Conservation (phyloP, 2,797 vertebrate genomes). For the Pipistrellus pygmaeus region DNA sequence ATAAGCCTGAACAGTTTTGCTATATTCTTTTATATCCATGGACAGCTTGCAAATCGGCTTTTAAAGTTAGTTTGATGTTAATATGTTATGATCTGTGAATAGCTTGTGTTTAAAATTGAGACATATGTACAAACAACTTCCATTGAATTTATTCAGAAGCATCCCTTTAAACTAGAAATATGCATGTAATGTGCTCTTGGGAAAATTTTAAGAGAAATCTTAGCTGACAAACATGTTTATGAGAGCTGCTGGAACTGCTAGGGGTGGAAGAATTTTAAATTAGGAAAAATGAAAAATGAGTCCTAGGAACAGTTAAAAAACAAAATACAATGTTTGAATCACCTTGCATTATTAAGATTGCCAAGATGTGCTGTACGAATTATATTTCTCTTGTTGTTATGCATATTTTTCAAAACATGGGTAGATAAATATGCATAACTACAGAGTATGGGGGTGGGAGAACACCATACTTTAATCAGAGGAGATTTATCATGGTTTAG, state of each 20-base stretch:
- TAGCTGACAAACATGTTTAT: conserved; percentile 74
- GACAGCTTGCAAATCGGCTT: conserved; percentile 73
- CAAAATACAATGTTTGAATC: conserved; percentile 52
- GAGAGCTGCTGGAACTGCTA: conserved; percentile 46
- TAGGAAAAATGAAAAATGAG: conserved; percentile 68
- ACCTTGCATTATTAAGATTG: conserved; percentile 46
- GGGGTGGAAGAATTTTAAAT: conserved; percentile 67
- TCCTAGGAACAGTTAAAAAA: conserved; percentile 60
- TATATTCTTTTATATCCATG: background rate
- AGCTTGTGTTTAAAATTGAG: conserved; percentile 80
- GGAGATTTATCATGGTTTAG: background rate
- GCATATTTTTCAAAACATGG: background rate
- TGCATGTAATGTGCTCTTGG: conserved; percentile 69
- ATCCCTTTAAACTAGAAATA: conserved; percentile 70
- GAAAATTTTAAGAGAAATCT: conserved; percentile 75
- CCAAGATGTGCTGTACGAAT: conserved; percentile 17
- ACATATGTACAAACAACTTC: conserved; percentile 76
- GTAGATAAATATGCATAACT: background rate
- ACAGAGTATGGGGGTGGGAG: background rate
- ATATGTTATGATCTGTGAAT: conserved; percentile 68
- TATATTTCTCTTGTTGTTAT: conserved; percentile 54
- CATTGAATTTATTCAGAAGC: conserved; percentile 71
- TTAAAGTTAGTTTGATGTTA: conserved; percentile 81
- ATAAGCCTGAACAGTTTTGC: conserved; percentile 44
- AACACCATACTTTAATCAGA: background rate